These are phyloP conservation scores for Gallinago media DNA, from an alignment of 2,113 vertebrate species.

Conservation along the genomic window DNA sequence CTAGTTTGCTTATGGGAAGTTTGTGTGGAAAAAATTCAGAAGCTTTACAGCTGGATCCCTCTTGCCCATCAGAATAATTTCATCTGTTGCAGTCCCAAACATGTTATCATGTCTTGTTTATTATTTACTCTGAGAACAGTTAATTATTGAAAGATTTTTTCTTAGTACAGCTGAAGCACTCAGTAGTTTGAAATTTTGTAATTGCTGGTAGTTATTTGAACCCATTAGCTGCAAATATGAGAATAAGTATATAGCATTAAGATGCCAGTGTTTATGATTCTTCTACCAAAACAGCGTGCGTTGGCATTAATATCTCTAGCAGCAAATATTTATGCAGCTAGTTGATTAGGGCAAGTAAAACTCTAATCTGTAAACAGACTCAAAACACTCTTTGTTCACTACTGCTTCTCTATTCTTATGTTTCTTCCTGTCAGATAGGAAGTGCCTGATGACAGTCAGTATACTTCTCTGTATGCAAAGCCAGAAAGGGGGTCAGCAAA, in stretches of 20 bases:
- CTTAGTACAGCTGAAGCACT: not conserved
- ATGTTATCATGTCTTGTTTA: not conserved
- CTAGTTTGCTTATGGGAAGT: not conserved
- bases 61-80: not conserved
- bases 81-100: not conserved
- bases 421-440: not conserved
- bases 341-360: not conserved
- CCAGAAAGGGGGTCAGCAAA: not conserved
- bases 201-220: not conserved
- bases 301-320: not conserved
- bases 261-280: not conserved
- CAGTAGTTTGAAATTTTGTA: not conserved
- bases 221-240: not conserved
- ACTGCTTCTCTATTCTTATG: not conserved
- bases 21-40: not conserved
- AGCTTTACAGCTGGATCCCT: not conserved
- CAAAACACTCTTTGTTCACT: not conserved
- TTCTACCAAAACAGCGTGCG: not conserved
- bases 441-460: not conserved
- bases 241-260: not conserved
- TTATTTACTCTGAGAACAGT: not conserved
- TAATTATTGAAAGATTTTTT: not conserved
- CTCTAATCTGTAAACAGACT: not conserved
- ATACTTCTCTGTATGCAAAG: not conserved
- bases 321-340: not conserved